phyloP scores from a whole-genome alignment of 1,140 invertebrate genomes.

The Cyclina sinensis region DNA sequence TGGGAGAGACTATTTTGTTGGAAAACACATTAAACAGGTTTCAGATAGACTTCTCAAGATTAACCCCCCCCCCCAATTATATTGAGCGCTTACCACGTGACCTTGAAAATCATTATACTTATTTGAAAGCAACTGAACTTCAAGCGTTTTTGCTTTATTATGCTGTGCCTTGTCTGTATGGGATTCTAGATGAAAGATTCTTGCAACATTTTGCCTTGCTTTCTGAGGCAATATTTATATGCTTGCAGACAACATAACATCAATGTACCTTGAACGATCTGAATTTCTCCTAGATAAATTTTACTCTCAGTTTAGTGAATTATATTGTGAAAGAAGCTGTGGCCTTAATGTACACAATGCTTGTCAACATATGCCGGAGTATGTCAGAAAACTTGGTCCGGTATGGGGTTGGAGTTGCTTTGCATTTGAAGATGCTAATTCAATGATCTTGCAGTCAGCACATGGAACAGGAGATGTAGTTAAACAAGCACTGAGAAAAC shows the following conservation, averaged over 20 bases:
- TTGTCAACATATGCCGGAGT: slow-evolving; percentile 41
- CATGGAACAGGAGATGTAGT: slow-evolving; percentile 69
- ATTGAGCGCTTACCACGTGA: slow-evolving; percentile 69
- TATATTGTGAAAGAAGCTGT: slow-evolving; percentile 62
- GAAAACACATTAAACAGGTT: slow-evolving; percentile 57
- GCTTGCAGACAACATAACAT: slow-evolving; percentile 63
- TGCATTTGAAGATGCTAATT: slow-evolving; percentile 69
- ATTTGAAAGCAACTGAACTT: slow-evolving; percentile 70
- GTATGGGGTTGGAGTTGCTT: slow-evolving; percentile 71
- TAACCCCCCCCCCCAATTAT: slow-evolving; percentile 52
- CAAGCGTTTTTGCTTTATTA: slow-evolving; percentile 62
- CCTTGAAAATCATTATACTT: slow-evolving; percentile 65
- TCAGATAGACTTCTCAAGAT: slow-evolving; percentile 45
- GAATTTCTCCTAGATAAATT: slow-evolving; percentile 52
- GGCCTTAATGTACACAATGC: slow-evolving; percentile 69
- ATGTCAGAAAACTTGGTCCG: slow-evolving; percentile 65
- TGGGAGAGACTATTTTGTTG: slow-evolving; percentile 64
- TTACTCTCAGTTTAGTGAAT: slow-evolving; percentile 42
- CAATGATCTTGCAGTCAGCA: slow-evolving; percentile 65
- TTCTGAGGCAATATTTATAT: slow-evolving; percentile 56
- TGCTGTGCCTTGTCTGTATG: slow-evolving; percentile 48
- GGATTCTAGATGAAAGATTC: slow-evolving; percentile 37
- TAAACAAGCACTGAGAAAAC: slow-evolving; percentile 59
- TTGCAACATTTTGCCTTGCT: slow-evolving; percentile 52
- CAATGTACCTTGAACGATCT: background rate